Evolutionary conservation across 1,140 invertebrate species (phyloP).

Genomic region (Cylas formicarius): DNA sequence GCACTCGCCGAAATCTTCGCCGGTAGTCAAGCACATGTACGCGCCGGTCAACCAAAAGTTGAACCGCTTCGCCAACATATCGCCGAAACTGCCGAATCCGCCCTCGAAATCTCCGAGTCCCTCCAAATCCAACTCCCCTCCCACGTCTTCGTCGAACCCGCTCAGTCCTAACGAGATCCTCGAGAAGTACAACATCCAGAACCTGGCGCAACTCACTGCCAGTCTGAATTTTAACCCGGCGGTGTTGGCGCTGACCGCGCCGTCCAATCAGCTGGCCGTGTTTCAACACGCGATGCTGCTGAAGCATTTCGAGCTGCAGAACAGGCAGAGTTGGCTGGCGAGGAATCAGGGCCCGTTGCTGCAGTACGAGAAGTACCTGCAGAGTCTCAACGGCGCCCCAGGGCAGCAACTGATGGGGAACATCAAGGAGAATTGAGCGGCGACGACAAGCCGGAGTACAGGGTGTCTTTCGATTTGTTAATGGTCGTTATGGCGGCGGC

Average conservation of each 20-base stretch:
- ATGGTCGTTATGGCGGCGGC: neutral
- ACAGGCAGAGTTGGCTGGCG: conserved; percentile 34
- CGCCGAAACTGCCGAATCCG: conserved; percentile 1
- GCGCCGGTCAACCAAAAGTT: conserved; percentile 3
- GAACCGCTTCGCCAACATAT: conserved; percentile 4
- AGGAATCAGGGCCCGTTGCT: conserved; percentile 29
- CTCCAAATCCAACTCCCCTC: neutral
- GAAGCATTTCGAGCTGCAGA: conserved; percentile 37
- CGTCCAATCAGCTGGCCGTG: conserved; percentile 28
- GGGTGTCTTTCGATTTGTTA: conserved; percentile 15
- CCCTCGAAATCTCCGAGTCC: conserved; percentile 6
- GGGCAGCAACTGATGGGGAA: conserved; percentile 25
- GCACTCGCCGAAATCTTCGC: conserved; percentile 26
- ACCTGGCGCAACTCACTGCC: conserved; percentile 37
- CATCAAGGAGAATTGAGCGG: conserved; percentile 34
- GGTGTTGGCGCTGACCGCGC: conserved; percentile 19
- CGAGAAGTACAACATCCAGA: conserved; percentile 41
- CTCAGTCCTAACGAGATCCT: conserved; percentile 35
- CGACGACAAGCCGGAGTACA: conserved; percentile 1
- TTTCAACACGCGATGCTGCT: conserved; percentile 37
- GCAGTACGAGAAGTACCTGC: conserved; percentile 40
- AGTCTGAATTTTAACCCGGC: conserved; percentile 36
- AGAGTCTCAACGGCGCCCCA: conserved; percentile 28
- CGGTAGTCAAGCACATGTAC: conserved; percentile 26
- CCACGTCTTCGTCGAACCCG: neutral